Percentiles rank a stretch among this genome's conserved stretches.
phyloP scores from a whole-genome alignment of 2,888 invertebrate genomes.

The Pachydiplax longipennis region DNA sequence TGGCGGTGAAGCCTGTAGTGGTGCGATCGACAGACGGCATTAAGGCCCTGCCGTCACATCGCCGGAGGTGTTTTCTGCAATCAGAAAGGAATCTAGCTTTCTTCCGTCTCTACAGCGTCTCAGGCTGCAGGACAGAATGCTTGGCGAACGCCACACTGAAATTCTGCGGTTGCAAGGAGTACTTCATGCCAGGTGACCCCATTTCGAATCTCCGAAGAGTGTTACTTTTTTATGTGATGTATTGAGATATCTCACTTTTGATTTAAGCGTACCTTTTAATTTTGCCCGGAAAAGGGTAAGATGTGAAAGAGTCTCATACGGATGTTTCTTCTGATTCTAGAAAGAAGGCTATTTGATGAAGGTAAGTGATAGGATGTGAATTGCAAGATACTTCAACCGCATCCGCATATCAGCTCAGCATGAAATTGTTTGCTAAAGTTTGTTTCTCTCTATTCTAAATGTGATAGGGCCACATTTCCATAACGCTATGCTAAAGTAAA shows the following conservation, averaged over 20 bases:
- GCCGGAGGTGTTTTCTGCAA: conserved; percentile 29
- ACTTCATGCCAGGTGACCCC: conserved; percentile 37
- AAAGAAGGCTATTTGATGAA: not conserved
- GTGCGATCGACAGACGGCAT: conserved; percentile 33
- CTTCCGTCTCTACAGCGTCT: conserved; percentile 44
- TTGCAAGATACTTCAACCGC: not conserved
- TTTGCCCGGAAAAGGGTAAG: not conserved
- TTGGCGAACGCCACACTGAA: conserved; percentile 30
- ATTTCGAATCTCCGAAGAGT: not conserved
- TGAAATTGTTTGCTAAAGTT: no score
- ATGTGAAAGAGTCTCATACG: not conserved
- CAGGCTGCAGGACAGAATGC: conserved; percentile 36
- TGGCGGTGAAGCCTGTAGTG: conserved; percentile 28
- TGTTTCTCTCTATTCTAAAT: no score
- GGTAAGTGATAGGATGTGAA: not conserved
- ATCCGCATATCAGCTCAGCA: not conserved
- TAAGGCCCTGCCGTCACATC: not conserved
- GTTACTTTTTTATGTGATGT: not conserved
- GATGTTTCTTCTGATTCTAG: not conserved
- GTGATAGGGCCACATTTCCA: no score
- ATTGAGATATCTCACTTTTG: not conserved
- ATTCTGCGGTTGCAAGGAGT: conserved; percentile 34
- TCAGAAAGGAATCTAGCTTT: conserved; percentile 5
- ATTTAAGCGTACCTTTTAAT: not conserved
- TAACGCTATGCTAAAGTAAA: no score